phyloP scores from a whole-genome alignment of 2,113 vertebrate species.

The Sporophila hypoxantha region DNA sequence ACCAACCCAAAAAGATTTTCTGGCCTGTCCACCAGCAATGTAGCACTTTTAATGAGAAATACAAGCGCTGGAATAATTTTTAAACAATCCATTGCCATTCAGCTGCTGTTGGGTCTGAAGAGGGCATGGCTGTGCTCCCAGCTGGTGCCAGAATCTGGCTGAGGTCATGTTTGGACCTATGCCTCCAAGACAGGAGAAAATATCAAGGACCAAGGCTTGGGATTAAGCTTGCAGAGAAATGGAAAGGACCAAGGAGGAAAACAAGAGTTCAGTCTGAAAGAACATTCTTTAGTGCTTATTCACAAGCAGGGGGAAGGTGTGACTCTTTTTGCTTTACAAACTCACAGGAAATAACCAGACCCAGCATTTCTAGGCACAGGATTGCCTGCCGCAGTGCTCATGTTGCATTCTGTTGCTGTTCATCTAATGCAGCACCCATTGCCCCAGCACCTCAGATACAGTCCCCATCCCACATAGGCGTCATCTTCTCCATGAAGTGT shows the following conservation, averaged over 20 bases:
- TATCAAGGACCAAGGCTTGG: background rate
- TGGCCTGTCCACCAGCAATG: background rate
- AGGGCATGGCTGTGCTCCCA: background rate
- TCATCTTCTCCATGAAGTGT: background rate
- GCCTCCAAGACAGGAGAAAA: background rate
- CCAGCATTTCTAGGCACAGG: background rate
- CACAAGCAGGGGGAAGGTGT: too few relatives aligned
- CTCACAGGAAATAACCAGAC: background rate
- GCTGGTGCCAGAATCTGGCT: background rate
- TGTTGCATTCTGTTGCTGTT: too few relatives aligned
- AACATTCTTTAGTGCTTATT: background rate
- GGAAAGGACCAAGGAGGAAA: rapidly evolving
- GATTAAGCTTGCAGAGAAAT: background rate
- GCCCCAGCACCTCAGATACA: background rate
- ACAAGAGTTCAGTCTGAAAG: too few relatives aligned
- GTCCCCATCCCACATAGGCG: background rate
- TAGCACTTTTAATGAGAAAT: background rate
- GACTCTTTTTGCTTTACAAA: background rate
- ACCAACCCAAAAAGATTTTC: background rate
- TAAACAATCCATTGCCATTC: background rate
- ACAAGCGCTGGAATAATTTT: background rate
- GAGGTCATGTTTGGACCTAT: background rate
- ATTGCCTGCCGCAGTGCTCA: rapidly evolving
- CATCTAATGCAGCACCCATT: background rate
- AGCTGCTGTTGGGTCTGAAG: background rate